Percentiles rank a stretch among this genome's conserved stretches.
Conservation (phyloP, 2,888 invertebrate species). For the Apotomis turbidana region DNA sequence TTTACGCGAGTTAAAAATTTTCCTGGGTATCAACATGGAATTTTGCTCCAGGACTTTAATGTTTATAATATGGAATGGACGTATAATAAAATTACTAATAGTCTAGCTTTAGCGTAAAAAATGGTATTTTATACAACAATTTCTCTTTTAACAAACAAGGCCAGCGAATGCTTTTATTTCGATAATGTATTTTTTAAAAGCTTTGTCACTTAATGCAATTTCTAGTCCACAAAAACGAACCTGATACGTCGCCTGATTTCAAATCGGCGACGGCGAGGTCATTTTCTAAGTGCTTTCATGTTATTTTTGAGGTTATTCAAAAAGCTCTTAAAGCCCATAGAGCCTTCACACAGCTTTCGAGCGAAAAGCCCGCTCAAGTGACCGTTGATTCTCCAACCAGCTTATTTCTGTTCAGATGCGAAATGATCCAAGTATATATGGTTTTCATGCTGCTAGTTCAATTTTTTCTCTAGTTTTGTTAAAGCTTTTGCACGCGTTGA, state of each 20-base stretch:
- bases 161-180: too few relatives aligned
- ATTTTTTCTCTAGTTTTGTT: background rate
- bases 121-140: too few relatives aligned
- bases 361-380: conserved; percentile 23
- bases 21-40: too few relatives aligned
- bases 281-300: conserved; percentile 14
- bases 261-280: conserved; percentile 2
- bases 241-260: background rate
- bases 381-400: conserved; percentile 16
- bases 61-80: too few relatives aligned
- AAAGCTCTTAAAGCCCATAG: conserved; percentile 22
- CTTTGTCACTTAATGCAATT: too few relatives aligned
- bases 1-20: too few relatives aligned
- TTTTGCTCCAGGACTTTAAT: too few relatives aligned
- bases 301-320: conserved; percentile 10
- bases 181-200: too few relatives aligned
- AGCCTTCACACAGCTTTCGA: conserved; percentile 18
- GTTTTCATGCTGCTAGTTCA: conserved; percentile 1
- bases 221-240: background rate
- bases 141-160: too few relatives aligned
- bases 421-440: background rate
- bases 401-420: conserved; percentile 4
- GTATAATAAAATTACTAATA: too few relatives aligned
- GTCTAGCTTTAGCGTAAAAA: too few relatives aligned
- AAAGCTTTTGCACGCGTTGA: conserved; percentile 6